Conservation (phyloP, 2,113 vertebrate species). For the Pseudorasbora parva region DNA sequence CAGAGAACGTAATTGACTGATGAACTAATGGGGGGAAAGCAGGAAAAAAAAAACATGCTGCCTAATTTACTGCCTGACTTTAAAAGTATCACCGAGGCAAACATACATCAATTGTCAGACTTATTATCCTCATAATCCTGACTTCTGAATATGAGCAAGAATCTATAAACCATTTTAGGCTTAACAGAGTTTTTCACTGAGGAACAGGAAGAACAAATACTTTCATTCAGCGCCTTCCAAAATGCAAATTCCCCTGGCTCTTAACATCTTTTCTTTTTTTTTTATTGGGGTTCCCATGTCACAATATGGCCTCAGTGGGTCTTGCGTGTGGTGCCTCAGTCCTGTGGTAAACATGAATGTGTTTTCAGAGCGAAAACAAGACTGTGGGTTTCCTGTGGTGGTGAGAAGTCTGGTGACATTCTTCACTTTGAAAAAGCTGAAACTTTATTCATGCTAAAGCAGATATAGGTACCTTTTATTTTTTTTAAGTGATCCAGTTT, state of each 20-base stretch:
- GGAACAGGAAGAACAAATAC: slow-evolving; percentile 80
- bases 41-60: background rate
- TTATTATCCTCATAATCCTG: slow-evolving; percentile 63
- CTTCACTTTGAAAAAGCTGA: slow-evolving; percentile 10
- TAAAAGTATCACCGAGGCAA: slow-evolving; percentile 59
- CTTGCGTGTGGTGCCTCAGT: slow-evolving; percentile 55
- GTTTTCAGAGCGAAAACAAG: slow-evolving; percentile 65
- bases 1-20: slow-evolving; percentile 51
- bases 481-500: too few relatives aligned
- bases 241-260: slow-evolving; percentile 82
- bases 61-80: slow-evolving; percentile 6
- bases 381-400: slow-evolving; percentile 60
- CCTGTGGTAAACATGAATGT: slow-evolving; percentile 60
- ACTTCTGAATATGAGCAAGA: slow-evolving; percentile 70
- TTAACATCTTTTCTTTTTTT: slow-evolving; percentile 79
- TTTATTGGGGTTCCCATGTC: slow-evolving; percentile 82
- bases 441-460: slow-evolving; percentile 1
- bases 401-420: slow-evolving; percentile 36
- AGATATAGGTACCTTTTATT: background rate
- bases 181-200: slow-evolving; percentile 81
- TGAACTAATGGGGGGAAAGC: slow-evolving; percentile 25
- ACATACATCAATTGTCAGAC: slow-evolving; percentile 60
- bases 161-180: slow-evolving; percentile 73
- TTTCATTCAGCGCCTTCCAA: slow-evolving; percentile 79
- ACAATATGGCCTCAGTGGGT: slow-evolving; percentile 71